A percentile compares a stretch with the other conserved stretches of the same genome.
Conservation (phyloP, 37 sponge, comb jelly and placozoan genomes). For the Theonella swinhoei region DNA sequence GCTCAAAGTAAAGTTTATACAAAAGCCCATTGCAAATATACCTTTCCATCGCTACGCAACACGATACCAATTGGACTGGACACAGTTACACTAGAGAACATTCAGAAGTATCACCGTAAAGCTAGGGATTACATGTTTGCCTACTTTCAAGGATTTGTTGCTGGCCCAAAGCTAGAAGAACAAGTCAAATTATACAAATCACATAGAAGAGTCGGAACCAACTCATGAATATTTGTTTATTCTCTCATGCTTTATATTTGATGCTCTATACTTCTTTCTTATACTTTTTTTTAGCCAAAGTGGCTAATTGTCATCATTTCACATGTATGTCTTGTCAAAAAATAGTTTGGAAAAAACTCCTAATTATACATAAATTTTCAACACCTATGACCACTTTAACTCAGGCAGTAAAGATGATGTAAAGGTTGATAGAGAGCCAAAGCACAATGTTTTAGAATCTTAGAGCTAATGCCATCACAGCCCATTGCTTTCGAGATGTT, state of each 20-base stretch:
- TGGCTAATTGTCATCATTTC: too few species aligned
- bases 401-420: too few species aligned
- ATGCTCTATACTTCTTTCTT: too few species aligned
- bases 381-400: too few species aligned
- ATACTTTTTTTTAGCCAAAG: too few species aligned
- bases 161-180: conserved; percentile 13
- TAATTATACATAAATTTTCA: too few species aligned
- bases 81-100: neutral
- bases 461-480: conserved; percentile 16
- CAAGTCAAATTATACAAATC: conserved; percentile 20
- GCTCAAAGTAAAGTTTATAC: conserved; percentile 21
- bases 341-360: too few species aligned
- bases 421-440: too few species aligned
- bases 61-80: conserved; percentile 6
- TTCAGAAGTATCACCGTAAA: conserved; percentile 20
- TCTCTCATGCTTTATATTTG: too few species aligned
- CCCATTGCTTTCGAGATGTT: conserved; percentile 30
- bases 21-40: conserved; percentile 13
- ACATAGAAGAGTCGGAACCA: conserved; percentile 6
- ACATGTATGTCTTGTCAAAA: too few species aligned
- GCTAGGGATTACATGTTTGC: conserved; percentile 27
- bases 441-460: too few species aligned
- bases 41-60: neutral
- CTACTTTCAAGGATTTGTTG: conserved; percentile 27
- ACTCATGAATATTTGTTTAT: neutral